phyloP scores from a whole-genome alignment of 2,888 invertebrate species.

The Dicranocentrus wangi region DNA sequence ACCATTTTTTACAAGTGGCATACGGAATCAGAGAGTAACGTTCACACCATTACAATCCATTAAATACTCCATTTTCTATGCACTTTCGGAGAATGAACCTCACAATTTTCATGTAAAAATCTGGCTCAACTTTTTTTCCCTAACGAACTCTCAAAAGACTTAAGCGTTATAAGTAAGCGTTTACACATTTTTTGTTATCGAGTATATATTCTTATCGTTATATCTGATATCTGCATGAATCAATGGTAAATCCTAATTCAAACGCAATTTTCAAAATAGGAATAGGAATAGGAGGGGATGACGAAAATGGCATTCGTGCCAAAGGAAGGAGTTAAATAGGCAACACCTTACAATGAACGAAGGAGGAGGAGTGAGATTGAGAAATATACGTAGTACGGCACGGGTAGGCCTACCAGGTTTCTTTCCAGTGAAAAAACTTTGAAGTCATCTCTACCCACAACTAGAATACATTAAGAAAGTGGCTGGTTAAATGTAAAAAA shows the following conservation, averaged over 20 bases:
- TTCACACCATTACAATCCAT: constrained; percentile 64
- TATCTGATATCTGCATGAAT: constrained; percentile 59
- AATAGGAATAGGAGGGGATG: constrained; percentile 54
- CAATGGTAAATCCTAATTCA: constrained; percentile 62
- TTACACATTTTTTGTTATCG: too few relatives aligned
- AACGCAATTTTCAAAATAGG: constrained; percentile 60
- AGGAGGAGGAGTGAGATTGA: constrained; percentile 3
- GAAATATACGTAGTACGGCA: background rate
- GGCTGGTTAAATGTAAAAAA: constrained; percentile 1
- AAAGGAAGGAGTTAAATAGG: constrained; percentile 39
- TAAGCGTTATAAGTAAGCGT: too few relatives aligned
- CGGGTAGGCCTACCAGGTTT: background rate
- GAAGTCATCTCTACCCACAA: constrained; percentile 54
- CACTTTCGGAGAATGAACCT: constrained; percentile 53
- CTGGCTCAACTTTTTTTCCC: constrained; percentile 45
- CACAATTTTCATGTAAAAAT: constrained; percentile 66
- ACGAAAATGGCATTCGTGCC: constrained; percentile 43
- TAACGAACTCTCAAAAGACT: too few relatives aligned
- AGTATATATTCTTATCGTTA: constrained; percentile 59
- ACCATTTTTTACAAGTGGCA: background rate
- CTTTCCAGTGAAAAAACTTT: constrained; percentile 23
- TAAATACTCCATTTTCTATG: constrained; percentile 59
- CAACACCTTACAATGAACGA: constrained; percentile 33
- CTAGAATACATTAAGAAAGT: constrained; percentile 40
- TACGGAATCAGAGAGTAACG: constrained; percentile 24